Evolutionary conservation across 2,113 vertebrate species (phyloP).

Genomic region (Boulengeromyrus knoepffleri): DNA sequence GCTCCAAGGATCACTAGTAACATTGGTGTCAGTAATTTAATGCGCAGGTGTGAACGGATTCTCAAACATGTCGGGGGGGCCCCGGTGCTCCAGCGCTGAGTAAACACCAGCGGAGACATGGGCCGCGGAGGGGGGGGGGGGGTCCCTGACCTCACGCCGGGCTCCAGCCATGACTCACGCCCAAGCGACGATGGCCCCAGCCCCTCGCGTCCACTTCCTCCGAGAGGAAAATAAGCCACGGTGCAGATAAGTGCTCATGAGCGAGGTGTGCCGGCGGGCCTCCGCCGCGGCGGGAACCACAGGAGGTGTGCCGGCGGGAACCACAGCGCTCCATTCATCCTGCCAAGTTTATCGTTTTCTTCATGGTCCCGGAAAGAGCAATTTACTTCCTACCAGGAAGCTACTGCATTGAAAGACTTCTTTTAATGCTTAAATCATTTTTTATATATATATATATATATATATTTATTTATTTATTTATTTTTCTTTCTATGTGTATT

Average conservation of each 20-base stretch:
- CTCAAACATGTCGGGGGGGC: conserved; percentile 58
- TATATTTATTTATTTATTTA: background rate
- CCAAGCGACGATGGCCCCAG: conserved; percentile 7
- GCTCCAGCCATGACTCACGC: background rate
- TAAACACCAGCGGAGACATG: conserved; percentile 58
- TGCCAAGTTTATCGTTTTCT: background rate
- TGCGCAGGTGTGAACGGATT: conserved; percentile 68
- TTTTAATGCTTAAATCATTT: background rate
- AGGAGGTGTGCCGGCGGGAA: background rate
- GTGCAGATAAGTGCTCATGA: conserved; percentile 14
- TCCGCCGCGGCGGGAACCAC: background rate
- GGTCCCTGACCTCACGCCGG: background rate
- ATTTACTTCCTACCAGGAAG: background rate
- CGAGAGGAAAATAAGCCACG: conserved; percentile 21
- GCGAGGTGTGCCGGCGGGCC: background rate
- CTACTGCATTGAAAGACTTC: background rate
- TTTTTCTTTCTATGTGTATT: background rate
- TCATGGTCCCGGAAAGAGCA: background rate
- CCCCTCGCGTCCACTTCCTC: conserved; percentile 32
- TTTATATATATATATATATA: background rate
- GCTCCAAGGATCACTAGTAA: conserved; percentile 60
- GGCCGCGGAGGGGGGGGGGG: conserved; percentile 7
- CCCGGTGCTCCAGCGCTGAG: conserved; percentile 52
- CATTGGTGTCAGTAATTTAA: conserved; percentile 68
- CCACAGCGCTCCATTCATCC: background rate